Conservation (phyloP, 2,888 invertebrate species). For the Adelphocoris suturalis region DNA sequence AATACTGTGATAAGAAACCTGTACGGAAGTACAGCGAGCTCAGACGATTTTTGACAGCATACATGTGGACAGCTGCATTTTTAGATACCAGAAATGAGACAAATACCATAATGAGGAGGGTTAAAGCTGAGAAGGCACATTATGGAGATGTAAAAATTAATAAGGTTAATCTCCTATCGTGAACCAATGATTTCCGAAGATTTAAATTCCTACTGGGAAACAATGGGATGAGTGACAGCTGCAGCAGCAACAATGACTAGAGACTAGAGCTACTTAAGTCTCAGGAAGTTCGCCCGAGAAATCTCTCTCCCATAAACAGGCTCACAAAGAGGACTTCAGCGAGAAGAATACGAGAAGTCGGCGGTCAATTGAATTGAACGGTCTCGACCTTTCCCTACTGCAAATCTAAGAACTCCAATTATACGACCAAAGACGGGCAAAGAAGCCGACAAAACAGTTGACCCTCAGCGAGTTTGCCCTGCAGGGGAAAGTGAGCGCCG, state of each 20-base stretch:
- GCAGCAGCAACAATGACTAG: background rate
- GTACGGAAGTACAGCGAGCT: no score
- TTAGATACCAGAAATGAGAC: no score
- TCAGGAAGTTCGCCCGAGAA: background rate
- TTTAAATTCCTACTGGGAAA: no score
- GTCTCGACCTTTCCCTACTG: background rate
- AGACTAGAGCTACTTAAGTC: background rate
- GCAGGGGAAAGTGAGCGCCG: constrained; percentile 29
- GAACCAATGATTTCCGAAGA: no score
- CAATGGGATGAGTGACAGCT: no score
- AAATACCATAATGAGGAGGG: no score
- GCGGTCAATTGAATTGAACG: constrained; percentile 26
- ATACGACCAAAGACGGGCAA: constrained; percentile 37
- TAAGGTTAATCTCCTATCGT: no score
- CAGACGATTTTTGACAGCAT: no score
- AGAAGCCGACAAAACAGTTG: constrained; percentile 47
- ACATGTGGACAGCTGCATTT: no score
- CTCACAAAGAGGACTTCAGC: constrained; percentile 6
- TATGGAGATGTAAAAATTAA: no score
- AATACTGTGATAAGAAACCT: no score
- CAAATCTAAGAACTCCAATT: constrained; percentile 25
- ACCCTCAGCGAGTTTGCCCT: constrained; percentile 49
- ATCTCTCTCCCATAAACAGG: background rate
- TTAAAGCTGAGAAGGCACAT: no score
- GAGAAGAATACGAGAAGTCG: constrained; percentile 4